Evolutionary conservation across 2,888 invertebrate species (phyloP), one percentile per base, ranked within the genome.

Genomic region (Drosophila atroscutellata): DNA sequence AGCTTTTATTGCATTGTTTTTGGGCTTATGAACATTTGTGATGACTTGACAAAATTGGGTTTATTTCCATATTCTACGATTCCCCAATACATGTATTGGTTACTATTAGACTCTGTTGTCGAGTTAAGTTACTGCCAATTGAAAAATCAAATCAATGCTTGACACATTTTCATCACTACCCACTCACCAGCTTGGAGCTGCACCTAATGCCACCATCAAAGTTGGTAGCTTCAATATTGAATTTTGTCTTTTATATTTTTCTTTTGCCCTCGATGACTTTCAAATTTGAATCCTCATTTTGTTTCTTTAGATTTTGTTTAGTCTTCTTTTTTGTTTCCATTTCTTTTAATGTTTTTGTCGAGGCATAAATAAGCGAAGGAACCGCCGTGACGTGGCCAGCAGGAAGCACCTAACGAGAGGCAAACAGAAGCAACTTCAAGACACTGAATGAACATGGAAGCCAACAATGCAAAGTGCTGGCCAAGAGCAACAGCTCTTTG

Each of bases 11-110:
- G 7, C 8, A 15, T 37, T 37, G 8, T n/a, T 20, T 34, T 34
- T 13, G 75, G 42, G 1, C 30, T 58, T n/a, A 58, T 65, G 34
- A 73, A 13, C 66, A 73, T 58, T 20, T 64, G 52, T 15, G 63
- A 18, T 1, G 64, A 54, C 24, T 47, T 42, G 20, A 67, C 26
- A 11, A 30, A 58, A 6, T 66, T 58, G 8, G 13, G 55, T 7
- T 51, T 49, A 15, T 51, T 66, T 2, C 49, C 55, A 50, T 55
- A 74, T 24, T 62, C n/a, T 26, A 71, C 51, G 24, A 36, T 49
- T 3, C 28, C 55, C 58, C 54, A 73, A 15, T 42, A 58, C 15
- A 73, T 42, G 15, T 55, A 28, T 32, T 58, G 28, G 20, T 59
- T n/a, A 49, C 39, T 39, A 11, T 34, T 28, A 3, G 49, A n/a